Evolutionary conservation across 1,140 invertebrate genomes (phyloP).

Genomic region (Oryctes rhinoceros): DNA sequence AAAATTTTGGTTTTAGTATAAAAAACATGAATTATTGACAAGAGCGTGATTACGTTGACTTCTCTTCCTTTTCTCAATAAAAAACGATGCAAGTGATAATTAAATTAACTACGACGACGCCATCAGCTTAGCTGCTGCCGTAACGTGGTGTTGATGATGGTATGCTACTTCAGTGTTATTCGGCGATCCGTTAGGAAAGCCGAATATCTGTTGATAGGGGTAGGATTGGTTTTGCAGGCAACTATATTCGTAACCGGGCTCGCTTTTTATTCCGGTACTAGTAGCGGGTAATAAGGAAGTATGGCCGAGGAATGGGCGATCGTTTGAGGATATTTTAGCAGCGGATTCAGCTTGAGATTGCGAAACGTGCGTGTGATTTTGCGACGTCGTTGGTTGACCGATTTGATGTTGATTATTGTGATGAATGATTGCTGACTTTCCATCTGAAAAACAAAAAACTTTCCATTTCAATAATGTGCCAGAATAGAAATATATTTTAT

Average conservation of each 20-base stretch:
- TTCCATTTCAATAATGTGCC: not conserved
- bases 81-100: not conserved
- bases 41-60: not conserved
- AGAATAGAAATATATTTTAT: too few species aligned
- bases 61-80: not conserved
- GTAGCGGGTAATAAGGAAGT: conserved; percentile 62
- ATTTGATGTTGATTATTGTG: conserved; percentile 50
- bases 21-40: not conserved
- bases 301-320: conserved; percentile 63
- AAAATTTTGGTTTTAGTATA: not conserved
- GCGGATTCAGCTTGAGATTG: conserved; percentile 37
- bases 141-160: conserved; percentile 83
- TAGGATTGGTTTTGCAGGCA: not conserved
- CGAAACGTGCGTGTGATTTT: conserved; percentile 43
- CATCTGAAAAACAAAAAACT: conserved; percentile 56
- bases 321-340: conserved; percentile 49
- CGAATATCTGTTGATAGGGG: conserved; percentile 60
- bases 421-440: conserved; percentile 53
- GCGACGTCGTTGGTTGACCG: conserved; percentile 47
- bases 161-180: conserved; percentile 63
- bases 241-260: conserved; percentile 55
- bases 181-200: conserved; percentile 52
- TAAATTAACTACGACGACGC: conserved; percentile 71
- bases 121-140: conserved; percentile 79
- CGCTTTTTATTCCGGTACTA: conserved; percentile 55